phyloP scores from a whole-genome alignment of 1,140 invertebrate genomes.

The Orius insidiosus region DNA sequence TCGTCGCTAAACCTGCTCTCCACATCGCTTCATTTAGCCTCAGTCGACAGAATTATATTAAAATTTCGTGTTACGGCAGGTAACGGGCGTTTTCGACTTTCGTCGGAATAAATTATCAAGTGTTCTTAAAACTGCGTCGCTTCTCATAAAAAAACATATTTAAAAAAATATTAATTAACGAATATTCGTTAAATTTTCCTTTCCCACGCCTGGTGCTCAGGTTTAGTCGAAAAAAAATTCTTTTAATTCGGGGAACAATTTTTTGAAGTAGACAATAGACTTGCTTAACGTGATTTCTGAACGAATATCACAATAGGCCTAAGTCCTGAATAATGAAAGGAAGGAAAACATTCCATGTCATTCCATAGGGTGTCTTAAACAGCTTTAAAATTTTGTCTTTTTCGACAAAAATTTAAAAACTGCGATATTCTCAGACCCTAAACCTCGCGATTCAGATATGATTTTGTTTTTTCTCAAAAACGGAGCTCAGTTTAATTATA shows the following conservation, averaged over 20 bases:
- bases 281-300: conserved; percentile 16
- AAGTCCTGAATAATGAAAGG: background rate
- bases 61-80: background rate
- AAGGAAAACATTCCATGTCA: no score
- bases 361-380: no score
- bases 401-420: no score
- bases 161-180: background rate
- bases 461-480: no score
- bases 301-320: conserved; percentile 5
- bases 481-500: no score
- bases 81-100: background rate
- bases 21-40: conserved; percentile 13
- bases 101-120: background rate
- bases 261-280: conserved; percentile 16
- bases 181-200: background rate
- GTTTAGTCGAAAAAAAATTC: conserved; percentile 12
- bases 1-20: conserved; percentile 7
- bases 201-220: conserved; percentile 11
- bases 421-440: no score
- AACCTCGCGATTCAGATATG: no score
- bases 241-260: conserved; percentile 17
- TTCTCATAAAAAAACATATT: background rate
- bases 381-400: no score
- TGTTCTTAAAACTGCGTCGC: background rate
- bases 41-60: background rate